These are phyloP conservation scores for Agriopis marginaria DNA, from an alignment of 2,888 invertebrate species.

Conservation along the genomic window DNA sequence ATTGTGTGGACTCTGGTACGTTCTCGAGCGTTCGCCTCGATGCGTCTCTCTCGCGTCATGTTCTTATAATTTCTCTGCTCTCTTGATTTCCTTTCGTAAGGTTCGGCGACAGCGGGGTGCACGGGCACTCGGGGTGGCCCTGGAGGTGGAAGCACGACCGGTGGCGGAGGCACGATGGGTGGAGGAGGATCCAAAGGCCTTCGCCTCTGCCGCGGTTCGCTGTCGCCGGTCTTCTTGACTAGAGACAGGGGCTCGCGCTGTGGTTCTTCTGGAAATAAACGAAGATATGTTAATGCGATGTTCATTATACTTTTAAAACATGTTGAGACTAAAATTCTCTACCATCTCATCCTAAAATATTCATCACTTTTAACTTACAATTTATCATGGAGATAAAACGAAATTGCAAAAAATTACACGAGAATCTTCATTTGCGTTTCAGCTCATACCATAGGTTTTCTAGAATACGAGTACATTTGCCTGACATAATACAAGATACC, in stretches of 20 bases:
- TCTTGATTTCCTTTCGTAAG: constrained; percentile 87
- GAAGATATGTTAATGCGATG: not conserved
- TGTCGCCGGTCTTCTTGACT: constrained; percentile 78
- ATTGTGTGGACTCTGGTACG: constrained; percentile 97
- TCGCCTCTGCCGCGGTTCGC: constrained; percentile 68
- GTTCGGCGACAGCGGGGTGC: constrained; percentile 81
- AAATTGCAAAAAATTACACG: too few relatives aligned
- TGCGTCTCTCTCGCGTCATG: constrained; percentile 96
- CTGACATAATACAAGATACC: not conserved
- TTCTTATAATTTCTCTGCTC: constrained; percentile 97
- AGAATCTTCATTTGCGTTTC: too few relatives aligned
- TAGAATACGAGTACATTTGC: not conserved
- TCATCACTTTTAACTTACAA: too few relatives aligned
- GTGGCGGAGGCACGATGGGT: constrained; percentile 58
- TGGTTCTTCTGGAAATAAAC: constrained; percentile 71
- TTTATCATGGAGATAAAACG: too few relatives aligned
- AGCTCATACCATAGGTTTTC: not conserved
- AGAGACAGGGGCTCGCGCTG: constrained; percentile 89
- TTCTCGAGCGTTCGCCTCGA: constrained; percentile 97
- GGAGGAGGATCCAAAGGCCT: constrained; percentile 70
- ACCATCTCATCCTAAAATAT: too few relatives aligned
- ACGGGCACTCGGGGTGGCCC: constrained; percentile 82
- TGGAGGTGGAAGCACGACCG: constrained; percentile 48
- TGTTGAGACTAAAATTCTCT: not conserved
- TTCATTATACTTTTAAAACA: not conserved